Evolutionary conservation across 2,113 vertebrate species (phyloP).

Genomic region (Cepphus grylle): DNA sequence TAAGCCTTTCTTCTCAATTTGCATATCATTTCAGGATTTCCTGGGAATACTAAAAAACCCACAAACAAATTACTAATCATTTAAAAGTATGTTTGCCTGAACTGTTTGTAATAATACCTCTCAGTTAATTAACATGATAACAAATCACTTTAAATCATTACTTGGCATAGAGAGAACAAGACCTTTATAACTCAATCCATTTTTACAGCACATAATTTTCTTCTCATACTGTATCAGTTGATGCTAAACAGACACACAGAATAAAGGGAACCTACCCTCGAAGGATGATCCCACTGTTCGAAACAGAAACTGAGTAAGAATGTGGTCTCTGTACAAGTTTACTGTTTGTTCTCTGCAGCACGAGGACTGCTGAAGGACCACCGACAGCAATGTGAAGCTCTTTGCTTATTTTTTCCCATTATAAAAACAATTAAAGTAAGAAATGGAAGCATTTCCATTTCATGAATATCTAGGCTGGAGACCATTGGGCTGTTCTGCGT

Average conservation of each 20-base stretch:
- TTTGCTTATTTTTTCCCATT: not conserved
- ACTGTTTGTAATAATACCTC: not conserved
- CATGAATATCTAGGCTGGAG: not conserved
- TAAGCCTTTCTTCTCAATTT: not conserved
- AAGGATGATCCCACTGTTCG: not conserved
- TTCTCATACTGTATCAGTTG: not conserved
- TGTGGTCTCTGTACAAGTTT: rapidly evolving
- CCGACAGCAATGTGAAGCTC: not conserved
- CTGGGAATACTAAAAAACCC: not conserved
- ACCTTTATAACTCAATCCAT: not conserved
- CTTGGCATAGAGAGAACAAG: not conserved
- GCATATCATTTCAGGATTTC: not conserved
- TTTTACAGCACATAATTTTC: not conserved
- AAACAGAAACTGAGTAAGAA: not conserved
- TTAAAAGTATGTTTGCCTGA: not conserved
- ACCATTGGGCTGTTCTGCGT: not conserved
- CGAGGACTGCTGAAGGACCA: not conserved
- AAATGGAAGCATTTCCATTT: not conserved
- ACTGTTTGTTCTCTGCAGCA: not conserved
- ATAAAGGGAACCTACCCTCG: not conserved
- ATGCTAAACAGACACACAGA: not conserved
- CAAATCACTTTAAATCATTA: not conserved
- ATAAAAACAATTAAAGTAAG: not conserved
- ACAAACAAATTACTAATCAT: not conserved
- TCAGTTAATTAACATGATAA: not conserved